phyloP scores from a whole-genome alignment of 2,797 vertebrate genomes.

The Acanthopagrus latus region DNA sequence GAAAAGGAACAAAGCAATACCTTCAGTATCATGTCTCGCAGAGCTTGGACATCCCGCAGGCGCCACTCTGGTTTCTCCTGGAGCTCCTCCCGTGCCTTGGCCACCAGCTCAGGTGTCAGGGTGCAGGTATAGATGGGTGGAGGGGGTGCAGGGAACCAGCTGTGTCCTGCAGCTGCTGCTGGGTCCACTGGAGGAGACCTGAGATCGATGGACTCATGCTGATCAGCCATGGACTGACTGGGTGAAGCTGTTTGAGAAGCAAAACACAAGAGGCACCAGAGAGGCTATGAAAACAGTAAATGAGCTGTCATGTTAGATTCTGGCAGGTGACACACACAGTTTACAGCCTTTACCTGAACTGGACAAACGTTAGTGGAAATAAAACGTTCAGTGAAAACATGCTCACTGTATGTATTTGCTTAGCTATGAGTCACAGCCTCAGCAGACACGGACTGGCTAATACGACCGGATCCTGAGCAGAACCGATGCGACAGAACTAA shows the following conservation, averaged over 20 bases:
- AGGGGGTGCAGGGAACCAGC: slow-evolving; percentile 84
- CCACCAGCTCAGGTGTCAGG: slow-evolving; percentile 91
- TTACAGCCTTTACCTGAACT: not conserved
- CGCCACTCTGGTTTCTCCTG: slow-evolving; percentile 99
- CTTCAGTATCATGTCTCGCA: slow-evolving; percentile 96
- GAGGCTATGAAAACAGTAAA: not conserved
- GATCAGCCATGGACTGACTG: slow-evolving; percentile 90
- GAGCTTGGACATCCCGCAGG: slow-evolving; percentile 95
- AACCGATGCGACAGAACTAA: slow-evolving; percentile 38
- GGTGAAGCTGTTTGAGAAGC: slow-evolving; percentile 36
- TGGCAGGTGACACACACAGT: not conserved
- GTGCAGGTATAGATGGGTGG: slow-evolving; percentile 91
- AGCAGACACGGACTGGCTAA: slow-evolving; percentile 5
- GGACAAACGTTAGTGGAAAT: not conserved
- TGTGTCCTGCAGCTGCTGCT: slow-evolving; percentile 64
- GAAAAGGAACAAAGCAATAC: slow-evolving; percentile 43
- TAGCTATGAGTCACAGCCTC: slow-evolving; percentile 17
- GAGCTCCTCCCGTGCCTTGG: slow-evolving; percentile 96
- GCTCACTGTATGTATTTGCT: not conserved
- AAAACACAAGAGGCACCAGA: not conserved
- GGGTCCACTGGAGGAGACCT: slow-evolving; percentile 80
- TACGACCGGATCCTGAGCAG: slow-evolving; percentile 26
- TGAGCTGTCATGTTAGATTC: not conserved
- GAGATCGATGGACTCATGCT: slow-evolving; percentile 88
- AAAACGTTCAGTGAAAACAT: not conserved